phyloP scores from a whole-genome alignment of 2,797 vertebrate genomes.

The Acanthurus leucopareius region DNA sequence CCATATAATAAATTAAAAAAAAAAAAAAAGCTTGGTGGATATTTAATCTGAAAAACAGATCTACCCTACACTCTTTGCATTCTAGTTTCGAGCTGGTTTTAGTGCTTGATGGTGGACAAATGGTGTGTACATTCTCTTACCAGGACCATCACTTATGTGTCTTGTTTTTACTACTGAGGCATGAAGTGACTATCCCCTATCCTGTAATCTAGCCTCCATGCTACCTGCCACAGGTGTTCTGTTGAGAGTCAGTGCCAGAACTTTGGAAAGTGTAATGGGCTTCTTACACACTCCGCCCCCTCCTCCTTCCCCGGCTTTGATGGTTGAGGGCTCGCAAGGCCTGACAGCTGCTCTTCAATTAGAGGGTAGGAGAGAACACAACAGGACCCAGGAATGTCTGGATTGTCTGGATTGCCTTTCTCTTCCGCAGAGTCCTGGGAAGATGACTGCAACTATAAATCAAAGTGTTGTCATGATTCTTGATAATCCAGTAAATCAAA shows the following conservation, averaged over 20 bases:
- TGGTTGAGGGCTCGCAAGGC: conserved; percentile 80
- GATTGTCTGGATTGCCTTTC: conserved; percentile 82
- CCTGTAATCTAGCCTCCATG: conserved; percentile 75
- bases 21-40: background rate
- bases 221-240: conserved; percentile 74
- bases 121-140: conserved; percentile 2
- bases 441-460: conserved; percentile 64
- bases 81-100: background rate
- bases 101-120: background rate
- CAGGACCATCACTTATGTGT: conserved; percentile 41
- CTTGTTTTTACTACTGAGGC: conserved; percentile 46
- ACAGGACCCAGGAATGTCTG: conserved; percentile 85
- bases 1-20: background rate
- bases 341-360: conserved; percentile 88
- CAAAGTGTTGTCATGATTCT: conserved; percentile 59
- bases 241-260: conserved; percentile 49
- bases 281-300: conserved; percentile 33
- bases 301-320: conserved; percentile 75
- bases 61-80: background rate
- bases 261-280: conserved; percentile 67
- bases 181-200: conserved; percentile 34
- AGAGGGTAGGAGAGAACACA: conserved; percentile 82
- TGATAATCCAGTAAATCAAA: conserved; percentile 53
- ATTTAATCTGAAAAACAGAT: background rate
- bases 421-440: conserved; percentile 78